Base-by-base conservation (phyloP, 2,888 invertebrate species). In the Hyppa rectilinea region DNA sequence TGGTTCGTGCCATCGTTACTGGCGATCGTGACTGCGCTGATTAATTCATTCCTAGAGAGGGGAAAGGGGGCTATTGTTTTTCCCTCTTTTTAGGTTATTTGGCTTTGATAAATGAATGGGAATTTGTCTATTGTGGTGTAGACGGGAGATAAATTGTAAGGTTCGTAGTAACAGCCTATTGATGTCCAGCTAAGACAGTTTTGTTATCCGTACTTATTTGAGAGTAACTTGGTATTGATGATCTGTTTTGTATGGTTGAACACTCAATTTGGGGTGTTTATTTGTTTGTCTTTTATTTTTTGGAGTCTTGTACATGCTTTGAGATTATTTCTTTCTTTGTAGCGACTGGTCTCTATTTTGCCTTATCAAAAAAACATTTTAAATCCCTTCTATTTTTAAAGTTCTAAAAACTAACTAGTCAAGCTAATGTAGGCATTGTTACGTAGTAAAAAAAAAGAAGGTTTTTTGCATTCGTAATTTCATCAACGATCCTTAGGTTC, bases 21-120 rank as follows among this genome's bases (percentile, higher is more conserved):
- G 81, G 66, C 83, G 90, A 92, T 92, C 95, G 95, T 95, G 95
- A 94, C 94, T 92, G 80, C 81, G 90, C 89, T 92, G 92, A 94
- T 95, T 94, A 95, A 95, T 94, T 93, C 91, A 91, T 91, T 87
- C 81, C 52, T 72, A 71, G 60, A 34, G 26, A 58, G 58, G 36
- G 55, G 82, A 23, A 17, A 23, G 47, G 81, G 65, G 82, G 71
- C 87, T 89, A 90, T 92, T 93, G 92, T 92, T 91, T 91, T 90
- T 87, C 83, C 76, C 74, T 86, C 86, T 89, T 88, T 89, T 90
- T 87, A 87, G 83, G 85, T 85, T 87, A 87, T 88, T 89, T 85
- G 81, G 85, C 86, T 85, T 84, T 88, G 89, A 89, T 89, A 87
- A 89, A 90, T 90, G 88, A 84, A 83, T 75, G 80, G 75, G 85